phyloP scores from a whole-genome alignment of 2,888 invertebrate genomes.

The Elgonia sp. region DNA sequence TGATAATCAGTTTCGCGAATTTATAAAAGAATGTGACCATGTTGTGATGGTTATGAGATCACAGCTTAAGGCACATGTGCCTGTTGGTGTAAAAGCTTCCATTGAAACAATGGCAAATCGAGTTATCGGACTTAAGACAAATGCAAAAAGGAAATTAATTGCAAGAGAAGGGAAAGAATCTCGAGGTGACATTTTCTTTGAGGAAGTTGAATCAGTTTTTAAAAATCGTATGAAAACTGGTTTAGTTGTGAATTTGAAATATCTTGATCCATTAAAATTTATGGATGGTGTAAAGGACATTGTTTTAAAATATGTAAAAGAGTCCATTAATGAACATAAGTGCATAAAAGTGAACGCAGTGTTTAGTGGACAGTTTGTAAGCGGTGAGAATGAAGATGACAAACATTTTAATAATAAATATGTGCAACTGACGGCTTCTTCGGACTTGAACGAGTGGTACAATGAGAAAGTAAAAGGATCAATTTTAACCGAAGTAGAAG shows the following conservation, averaged over 20 bases:
- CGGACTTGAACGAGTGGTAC: not conserved
- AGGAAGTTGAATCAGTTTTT: too few relatives aligned
- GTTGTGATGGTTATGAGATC: not conserved
- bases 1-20: not conserved
- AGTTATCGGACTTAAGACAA: not conserved
- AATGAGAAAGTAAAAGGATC: not conserved
- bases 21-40: not conserved
- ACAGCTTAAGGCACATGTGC: not conserved
- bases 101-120: not conserved
- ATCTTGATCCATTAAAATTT: not conserved
- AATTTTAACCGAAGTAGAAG: not conserved
- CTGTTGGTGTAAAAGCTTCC: not conserved
- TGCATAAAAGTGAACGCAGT: not conserved
- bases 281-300: not conserved
- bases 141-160: not conserved
- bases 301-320: not conserved
- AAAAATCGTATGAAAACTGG: not conserved
- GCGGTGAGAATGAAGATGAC: too few relatives aligned
- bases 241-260: not conserved
- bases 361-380: not conserved
- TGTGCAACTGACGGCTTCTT: too few relatives aligned
- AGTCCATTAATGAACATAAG: not conserved
- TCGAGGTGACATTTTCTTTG: not conserved
- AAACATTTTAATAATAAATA: too few relatives aligned
- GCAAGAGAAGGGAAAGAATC: not conserved